phyloP scores from a whole-genome alignment of 2,888 invertebrate genomes.

The Pediacus dermestoides region DNA sequence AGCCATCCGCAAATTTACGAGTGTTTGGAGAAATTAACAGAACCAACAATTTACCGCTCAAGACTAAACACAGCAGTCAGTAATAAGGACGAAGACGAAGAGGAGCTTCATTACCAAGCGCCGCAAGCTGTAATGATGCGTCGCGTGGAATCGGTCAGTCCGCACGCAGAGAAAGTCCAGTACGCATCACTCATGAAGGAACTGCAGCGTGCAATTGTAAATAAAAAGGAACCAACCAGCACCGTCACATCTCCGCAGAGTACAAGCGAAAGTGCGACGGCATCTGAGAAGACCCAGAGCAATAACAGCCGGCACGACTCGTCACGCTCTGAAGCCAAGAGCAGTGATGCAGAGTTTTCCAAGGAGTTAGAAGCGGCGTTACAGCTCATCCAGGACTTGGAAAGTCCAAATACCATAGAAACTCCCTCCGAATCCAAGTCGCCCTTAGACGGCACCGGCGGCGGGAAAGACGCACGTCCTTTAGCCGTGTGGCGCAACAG shows the following conservation, averaged over 20 bases:
- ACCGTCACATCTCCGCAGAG: conserved; percentile 42
- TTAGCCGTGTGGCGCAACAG: conserved; percentile 45
- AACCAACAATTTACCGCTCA: conserved; percentile 49
- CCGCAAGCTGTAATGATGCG: conserved; percentile 40
- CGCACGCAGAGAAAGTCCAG: conserved; percentile 49
- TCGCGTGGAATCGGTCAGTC: conserved; percentile 39
- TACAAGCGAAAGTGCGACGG: conserved; percentile 39
- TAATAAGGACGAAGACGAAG: conserved; percentile 33
- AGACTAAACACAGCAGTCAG: conserved; percentile 44
- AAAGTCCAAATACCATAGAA: conserved; percentile 52
- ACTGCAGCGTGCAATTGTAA: conserved; percentile 49
- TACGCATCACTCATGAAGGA: conserved; percentile 53
- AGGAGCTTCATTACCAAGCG: conserved; percentile 38
- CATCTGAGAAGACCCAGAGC: conserved; percentile 41
- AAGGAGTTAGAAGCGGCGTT: conserved; percentile 53
- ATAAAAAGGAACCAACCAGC: conserved; percentile 44
- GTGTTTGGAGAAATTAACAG: conserved; percentile 50
- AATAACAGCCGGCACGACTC: conserved; percentile 39
- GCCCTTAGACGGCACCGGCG: conserved; percentile 21
- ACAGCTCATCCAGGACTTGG: conserved; percentile 52
- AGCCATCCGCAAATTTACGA: conserved; percentile 47
- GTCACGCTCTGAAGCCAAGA: too few species aligned
- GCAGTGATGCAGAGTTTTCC: conserved; percentile 51
- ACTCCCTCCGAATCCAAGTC: conserved; percentile 48
- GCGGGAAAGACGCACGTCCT: conserved; percentile 34